Evolutionary conservation across 1,140 invertebrate species (phyloP).

Genomic region (Scaptodrosophila lebanonensis): DNA sequence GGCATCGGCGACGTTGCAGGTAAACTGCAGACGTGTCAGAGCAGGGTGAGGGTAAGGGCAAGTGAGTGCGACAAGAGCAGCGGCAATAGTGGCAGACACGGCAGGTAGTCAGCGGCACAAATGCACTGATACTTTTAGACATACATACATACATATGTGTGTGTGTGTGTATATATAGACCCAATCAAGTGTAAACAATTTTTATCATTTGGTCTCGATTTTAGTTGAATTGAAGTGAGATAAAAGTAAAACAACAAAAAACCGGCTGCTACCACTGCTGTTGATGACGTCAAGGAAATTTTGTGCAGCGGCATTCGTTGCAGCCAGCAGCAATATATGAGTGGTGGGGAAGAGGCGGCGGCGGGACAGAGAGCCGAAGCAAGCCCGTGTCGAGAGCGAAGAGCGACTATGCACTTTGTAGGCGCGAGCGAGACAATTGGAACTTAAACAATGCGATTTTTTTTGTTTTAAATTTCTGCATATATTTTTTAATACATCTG

Average conservation of each 20-base stretch:
- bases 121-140: too few relatives aligned
- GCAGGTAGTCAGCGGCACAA: conserved; percentile 21
- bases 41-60: neutral
- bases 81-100: conserved; percentile 1
- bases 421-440: conserved; percentile 49
- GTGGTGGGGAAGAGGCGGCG: neutral
- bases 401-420: conserved; percentile 37
- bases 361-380: neutral
- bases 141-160: too few relatives aligned
- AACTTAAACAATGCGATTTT: too few relatives aligned
- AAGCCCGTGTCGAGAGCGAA: too few relatives aligned
- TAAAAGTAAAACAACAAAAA: conserved; percentile 18
- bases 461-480: conserved; percentile 17
- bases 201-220: neutral
- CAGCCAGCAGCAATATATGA: conserved; percentile 11
- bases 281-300: conserved; percentile 39
- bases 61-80: conserved; percentile 14
- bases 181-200: neutral
- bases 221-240: too few relatives aligned
- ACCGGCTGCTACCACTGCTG: conserved; percentile 22
- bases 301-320: conserved; percentile 46
- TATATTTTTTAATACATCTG: neutral
- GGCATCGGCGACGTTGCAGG: conserved; percentile 29
- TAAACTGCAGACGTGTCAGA: conserved; percentile 46
- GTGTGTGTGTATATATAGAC: too few relatives aligned